Percentiles rank a stretch among this genome's conserved stretches.
phyloP scores from a whole-genome alignment of 2,888 invertebrate species.

The Rhynchonema sp. region DNA sequence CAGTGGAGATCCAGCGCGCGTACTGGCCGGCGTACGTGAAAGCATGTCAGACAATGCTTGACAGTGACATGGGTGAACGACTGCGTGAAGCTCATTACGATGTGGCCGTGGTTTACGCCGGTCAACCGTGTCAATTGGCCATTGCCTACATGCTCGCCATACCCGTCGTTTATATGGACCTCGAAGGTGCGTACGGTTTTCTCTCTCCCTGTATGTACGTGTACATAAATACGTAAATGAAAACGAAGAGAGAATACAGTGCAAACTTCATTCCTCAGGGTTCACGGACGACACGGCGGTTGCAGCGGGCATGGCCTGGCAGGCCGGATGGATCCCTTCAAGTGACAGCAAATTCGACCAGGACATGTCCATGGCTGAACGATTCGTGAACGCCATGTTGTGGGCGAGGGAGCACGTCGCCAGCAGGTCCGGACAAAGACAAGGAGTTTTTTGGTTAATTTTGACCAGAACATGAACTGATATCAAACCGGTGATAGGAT shows the following conservation, averaged over 20 bases:
- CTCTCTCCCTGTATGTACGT: neutral
- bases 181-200: constrained; percentile 11
- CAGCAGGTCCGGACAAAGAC: too few relatives aligned
- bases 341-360: neutral
- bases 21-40: neutral
- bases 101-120: constrained; percentile 20
- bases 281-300: constrained; percentile 21
- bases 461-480: too few relatives aligned
- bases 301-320: constrained; percentile 16
- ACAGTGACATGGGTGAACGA: constrained; percentile 22
- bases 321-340: neutral
- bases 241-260: neutral
- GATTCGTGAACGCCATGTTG: neutral
- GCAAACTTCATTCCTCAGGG: neutral
- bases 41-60: constrained; percentile 14
- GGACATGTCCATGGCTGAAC: neutral
- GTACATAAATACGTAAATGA: neutral
- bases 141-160: constrained; percentile 21
- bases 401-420: neutral
- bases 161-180: constrained; percentile 23
- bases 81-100: constrained; percentile 20
- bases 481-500: too few relatives aligned
- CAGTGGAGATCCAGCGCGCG: neutral
- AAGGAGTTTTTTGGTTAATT: too few relatives aligned
- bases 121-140: constrained; percentile 23